phyloP scores from a whole-genome alignment of 2,113 vertebrate genomes.

The Marcusenius ussheri region DNA sequence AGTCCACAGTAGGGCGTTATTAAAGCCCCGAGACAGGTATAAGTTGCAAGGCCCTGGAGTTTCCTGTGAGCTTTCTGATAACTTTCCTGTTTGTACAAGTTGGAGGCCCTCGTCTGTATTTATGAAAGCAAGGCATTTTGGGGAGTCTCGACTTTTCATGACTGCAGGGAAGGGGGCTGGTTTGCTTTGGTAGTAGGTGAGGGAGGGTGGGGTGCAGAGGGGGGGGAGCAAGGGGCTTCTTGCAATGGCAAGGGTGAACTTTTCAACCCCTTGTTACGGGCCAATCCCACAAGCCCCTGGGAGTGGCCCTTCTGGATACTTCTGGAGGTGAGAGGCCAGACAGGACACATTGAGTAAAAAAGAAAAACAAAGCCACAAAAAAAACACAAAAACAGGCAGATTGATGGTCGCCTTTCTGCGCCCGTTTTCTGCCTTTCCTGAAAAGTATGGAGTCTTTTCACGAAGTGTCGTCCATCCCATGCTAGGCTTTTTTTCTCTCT shows the following conservation, averaged over 20 bases:
- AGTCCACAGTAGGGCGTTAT: not conserved
- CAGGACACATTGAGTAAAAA: not conserved
- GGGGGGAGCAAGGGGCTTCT: not conserved
- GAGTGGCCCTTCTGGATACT: not conserved
- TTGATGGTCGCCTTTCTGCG: not conserved
- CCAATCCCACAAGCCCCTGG: not conserved
- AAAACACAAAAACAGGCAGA: not conserved
- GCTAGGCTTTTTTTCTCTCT: not conserved
- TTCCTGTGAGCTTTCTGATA: not conserved
- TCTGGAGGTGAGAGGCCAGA: not conserved
- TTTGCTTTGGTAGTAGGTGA: not conserved
- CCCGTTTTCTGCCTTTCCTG: not conserved
- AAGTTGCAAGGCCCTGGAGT: not conserved
- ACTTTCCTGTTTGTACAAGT: conserved; percentile 13
- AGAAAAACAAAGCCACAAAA: not conserved
- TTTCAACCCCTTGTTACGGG: conserved; percentile 24
- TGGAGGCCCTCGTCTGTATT: conserved; percentile 2
- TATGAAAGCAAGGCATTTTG: conserved; percentile 12
- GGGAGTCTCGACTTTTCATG: not conserved
- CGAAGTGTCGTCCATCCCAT: not conserved
- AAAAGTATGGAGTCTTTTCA: not conserved
- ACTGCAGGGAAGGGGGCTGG: not conserved
- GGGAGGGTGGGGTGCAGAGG: not conserved
- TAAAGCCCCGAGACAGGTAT: not conserved
- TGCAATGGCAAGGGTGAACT: conserved; percentile 27